phyloP scores from a whole-genome alignment of 2,113 vertebrate species.

The Oenanthe oenanthe region DNA sequence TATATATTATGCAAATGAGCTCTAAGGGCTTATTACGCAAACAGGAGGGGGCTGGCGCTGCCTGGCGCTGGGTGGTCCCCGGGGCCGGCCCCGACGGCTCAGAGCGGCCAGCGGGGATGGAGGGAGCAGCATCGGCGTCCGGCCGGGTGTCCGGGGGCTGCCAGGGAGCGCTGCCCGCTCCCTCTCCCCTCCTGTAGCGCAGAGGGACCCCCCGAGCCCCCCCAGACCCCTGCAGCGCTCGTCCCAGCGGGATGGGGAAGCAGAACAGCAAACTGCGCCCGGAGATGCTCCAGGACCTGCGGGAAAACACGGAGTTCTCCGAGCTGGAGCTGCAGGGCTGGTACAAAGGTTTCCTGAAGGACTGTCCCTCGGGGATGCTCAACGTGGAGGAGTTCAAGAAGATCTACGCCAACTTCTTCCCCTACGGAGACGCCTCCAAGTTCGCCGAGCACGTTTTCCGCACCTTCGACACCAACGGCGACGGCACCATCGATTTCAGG shows the following conservation, averaged over 20 bases:
- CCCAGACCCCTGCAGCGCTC: neutral
- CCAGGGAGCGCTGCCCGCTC: neutral
- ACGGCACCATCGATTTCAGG: conserved; percentile 98
- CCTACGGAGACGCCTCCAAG: conserved; percentile 96
- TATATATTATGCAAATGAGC: conserved; percentile 31
- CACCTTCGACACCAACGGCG: conserved; percentile 96
- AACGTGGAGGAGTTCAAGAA: conserved; percentile 99
- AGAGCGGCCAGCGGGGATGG: conserved; percentile 20
- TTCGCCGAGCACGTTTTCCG: conserved; percentile 98
- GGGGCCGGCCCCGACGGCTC: neutral
- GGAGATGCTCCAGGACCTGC: conserved; percentile 96
- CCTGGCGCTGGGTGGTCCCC: neutral
- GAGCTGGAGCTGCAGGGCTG: conserved; percentile 98
- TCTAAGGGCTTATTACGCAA: neutral
- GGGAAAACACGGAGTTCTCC: conserved; percentile 97
- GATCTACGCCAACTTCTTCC: conserved; percentile 99
- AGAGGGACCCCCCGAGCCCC: neutral
- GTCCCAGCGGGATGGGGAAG: conserved; percentile 87
- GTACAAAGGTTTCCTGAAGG: conserved; percentile 99
- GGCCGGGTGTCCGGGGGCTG: neutral
- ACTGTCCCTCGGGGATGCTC: conserved; percentile 96
- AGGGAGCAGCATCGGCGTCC: neutral
- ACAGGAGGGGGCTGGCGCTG: neutral
- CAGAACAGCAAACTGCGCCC: conserved; percentile 99
- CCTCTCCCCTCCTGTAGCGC: neutral